Conservation (phyloP, 2,797 vertebrate genomes). For the Selene dorsalis region DNA sequence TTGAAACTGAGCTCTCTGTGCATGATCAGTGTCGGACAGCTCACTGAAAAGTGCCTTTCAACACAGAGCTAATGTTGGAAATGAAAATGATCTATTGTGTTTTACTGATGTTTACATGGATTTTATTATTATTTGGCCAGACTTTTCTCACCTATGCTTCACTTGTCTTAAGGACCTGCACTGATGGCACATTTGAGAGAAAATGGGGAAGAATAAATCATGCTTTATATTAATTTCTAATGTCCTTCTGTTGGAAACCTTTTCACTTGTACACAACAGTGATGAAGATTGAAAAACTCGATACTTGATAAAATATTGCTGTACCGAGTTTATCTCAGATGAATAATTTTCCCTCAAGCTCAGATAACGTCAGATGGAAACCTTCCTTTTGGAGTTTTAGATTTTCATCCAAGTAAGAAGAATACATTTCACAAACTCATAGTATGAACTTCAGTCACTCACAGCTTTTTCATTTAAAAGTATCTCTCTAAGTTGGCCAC, state of each 20-base stretch:
- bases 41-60: conserved; percentile 22
- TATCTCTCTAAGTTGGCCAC: neutral
- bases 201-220: neutral
- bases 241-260: neutral
- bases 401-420: neutral
- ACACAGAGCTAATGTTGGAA: neutral
- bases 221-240: conserved; percentile 19
- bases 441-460: neutral
- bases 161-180: conserved; percentile 30
- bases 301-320: conserved; percentile 14
- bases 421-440: neutral
- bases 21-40: neutral
- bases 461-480: neutral
- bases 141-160: too few species aligned
- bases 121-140: neutral
- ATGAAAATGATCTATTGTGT: conserved; percentile 10
- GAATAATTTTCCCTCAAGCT: neutral
- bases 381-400: neutral
- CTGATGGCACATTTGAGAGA: conserved; percentile 9
- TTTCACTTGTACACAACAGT: neutral
- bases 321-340: conserved; percentile 1
- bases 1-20: neutral
- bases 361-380: neutral
- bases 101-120: conserved; percentile 12
- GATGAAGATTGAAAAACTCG: conserved; percentile 20